phyloP scores from a whole-genome alignment of 2,113 vertebrate species.

The Carassius gibelio region DNA sequence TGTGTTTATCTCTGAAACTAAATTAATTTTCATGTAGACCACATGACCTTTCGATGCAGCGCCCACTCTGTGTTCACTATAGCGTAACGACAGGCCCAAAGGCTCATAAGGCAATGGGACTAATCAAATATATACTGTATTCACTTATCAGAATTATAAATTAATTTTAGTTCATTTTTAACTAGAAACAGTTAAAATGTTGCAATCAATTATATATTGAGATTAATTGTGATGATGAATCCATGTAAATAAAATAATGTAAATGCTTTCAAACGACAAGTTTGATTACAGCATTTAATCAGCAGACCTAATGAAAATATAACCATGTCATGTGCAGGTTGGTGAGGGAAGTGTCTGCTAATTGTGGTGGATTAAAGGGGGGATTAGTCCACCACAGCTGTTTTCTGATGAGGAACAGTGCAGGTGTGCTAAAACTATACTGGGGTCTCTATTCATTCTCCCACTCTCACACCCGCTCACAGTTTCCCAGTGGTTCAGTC shows the following conservation, averaged over 20 bases:
- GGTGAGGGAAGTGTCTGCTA: background rate
- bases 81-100: no score
- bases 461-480: background rate
- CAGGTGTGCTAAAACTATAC: slow-evolving; percentile 26
- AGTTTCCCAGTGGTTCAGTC: background rate
- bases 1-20: slow-evolving; percentile 40
- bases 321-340: background rate
- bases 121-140: no score
- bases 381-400: slow-evolving; percentile 32
- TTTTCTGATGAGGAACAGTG: slow-evolving; percentile 14
- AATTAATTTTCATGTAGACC: slow-evolving; percentile 37
- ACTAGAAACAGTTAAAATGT: background rate
- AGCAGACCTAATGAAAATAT: background rate
- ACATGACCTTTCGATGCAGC: slow-evolving; percentile 13
- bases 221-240: no score
- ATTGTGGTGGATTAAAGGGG: slow-evolving; percentile 17
- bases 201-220: background rate
- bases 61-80: background rate
- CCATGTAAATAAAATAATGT: background rate
- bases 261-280: background rate
- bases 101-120: no score
- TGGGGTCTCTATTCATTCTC: slow-evolving; percentile 9
- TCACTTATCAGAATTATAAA: no score
- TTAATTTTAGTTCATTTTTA: no score
- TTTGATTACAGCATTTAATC: background rate